Evolutionary conservation across 37 sponge, comb jelly and placozoan genomes (phyloP).

Genomic region (Beroe forskalii): DNA sequence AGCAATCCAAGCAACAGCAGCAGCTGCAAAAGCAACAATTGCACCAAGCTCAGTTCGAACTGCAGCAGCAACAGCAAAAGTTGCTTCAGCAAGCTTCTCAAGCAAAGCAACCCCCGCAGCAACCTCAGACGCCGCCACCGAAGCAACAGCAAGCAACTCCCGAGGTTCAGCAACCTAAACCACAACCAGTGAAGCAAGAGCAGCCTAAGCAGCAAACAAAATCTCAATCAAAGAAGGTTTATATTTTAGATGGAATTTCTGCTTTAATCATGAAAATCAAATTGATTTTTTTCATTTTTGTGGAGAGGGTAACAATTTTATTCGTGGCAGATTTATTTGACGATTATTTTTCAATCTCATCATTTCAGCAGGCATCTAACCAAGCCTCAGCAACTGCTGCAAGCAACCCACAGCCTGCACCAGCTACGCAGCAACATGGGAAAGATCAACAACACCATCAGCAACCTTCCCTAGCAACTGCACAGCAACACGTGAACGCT

Average conservation of each 20-base stretch:
- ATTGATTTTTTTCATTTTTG: too few species aligned
- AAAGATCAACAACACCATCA: neutral
- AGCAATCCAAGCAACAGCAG: neutral
- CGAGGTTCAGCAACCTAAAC: neutral
- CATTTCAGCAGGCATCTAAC: too few species aligned
- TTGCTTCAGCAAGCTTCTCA: neutral
- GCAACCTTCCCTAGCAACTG: neutral
- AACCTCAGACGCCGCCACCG: neutral
- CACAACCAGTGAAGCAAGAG: neutral
- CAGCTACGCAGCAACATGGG: neutral
- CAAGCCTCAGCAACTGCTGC: too few species aligned
- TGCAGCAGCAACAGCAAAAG: neutral
- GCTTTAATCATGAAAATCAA: too few species aligned
- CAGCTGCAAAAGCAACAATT: neutral
- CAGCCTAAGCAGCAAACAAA: neutral
- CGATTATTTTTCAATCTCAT: too few species aligned
- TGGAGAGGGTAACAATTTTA: too few species aligned
- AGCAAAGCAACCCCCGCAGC: neutral
- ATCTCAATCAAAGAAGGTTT: too few species aligned
- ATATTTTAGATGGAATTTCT: too few species aligned
- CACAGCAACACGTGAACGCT: neutral
- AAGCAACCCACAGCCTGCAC: neutral
- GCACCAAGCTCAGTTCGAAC: neutral
- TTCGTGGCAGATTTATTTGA: too few species aligned
- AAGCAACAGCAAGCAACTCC: neutral